Percentiles rank a stretch among this genome's conserved stretches.
phyloP scores from a whole-genome alignment of 2,113 vertebrate species.

The Scytalopus superciliaris region DNA sequence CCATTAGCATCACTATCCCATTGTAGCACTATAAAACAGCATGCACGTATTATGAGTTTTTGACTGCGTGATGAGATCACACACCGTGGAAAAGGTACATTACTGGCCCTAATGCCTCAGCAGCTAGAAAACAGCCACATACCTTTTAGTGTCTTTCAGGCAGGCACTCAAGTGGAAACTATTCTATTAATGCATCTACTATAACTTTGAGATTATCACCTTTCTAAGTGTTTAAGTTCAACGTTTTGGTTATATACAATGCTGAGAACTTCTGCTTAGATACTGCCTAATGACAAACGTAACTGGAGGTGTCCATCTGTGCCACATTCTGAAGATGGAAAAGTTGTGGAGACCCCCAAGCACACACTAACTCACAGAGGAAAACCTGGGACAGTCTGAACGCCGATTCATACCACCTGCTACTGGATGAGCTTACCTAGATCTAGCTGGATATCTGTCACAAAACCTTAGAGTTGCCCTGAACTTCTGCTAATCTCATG shows the following conservation, averaged over 20 bases:
- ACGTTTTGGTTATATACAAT: background rate
- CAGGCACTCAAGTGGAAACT: background rate
- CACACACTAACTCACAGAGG: fast-evolving
- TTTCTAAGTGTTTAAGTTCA: background rate
- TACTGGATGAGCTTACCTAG: background rate
- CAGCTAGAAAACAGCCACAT: background rate
- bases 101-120: background rate
- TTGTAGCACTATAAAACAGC: background rate
- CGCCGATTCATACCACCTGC: background rate
- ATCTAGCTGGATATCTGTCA: background rate
- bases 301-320: fast-evolving
- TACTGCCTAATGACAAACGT: background rate
- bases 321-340: background rate
- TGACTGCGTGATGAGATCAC: background rate
- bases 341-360: fast-evolving
- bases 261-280: background rate
- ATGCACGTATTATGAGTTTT: background rate
- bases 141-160: background rate
- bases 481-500: background rate
- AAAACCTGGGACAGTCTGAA: background rate
- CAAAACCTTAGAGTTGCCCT: background rate
- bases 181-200: background rate
- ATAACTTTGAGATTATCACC: background rate
- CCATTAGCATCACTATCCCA: background rate
- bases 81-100: background rate